phyloP scores from a whole-genome alignment of 2,888 invertebrate genomes.

The Oscheius sp. region DNA sequence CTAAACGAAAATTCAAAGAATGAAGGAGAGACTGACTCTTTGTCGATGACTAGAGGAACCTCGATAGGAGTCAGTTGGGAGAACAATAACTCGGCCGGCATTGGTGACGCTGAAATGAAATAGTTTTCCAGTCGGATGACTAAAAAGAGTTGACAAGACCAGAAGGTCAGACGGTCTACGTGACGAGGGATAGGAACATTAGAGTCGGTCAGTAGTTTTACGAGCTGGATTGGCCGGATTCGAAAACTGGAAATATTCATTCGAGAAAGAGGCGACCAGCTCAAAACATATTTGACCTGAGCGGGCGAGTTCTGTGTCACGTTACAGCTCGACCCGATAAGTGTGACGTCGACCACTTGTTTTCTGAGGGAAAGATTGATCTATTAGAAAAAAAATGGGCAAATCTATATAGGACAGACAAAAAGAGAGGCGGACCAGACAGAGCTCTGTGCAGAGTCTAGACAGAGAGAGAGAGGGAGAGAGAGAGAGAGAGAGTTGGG shows the following conservation, averaged over 20 bases:
- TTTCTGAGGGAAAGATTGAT: neutral
- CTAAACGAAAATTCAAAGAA: neutral
- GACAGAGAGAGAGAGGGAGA: too few species aligned
- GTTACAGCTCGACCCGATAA: conserved; percentile 14
- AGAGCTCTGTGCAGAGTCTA: neutral
- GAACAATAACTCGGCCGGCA: neutral
- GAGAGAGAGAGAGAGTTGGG: too few species aligned
- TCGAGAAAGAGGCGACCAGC: neutral
- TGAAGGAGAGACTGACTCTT: conserved; percentile 1
- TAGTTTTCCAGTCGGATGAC: neutral
- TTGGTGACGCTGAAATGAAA: neutral
- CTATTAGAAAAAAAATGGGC: neutral
- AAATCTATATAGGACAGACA: neutral
- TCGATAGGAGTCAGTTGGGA: neutral
- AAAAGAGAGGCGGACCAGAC: neutral
- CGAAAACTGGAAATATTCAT: neutral
- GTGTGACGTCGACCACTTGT: conserved; percentile 10
- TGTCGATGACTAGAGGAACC: neutral
- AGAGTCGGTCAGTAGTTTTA: conserved; percentile 14
- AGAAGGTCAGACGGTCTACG: conserved; percentile 8
- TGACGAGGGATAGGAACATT: neutral
- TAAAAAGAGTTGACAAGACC: neutral
- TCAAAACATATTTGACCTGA: neutral
- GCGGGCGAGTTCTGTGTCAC: neutral
- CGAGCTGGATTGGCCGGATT: neutral